A percentile compares a stretch with the other conserved stretches of the same genome.
phyloP scores from a whole-genome alignment of 2,797 vertebrate species.

The Spinibarbus caldwelli region DNA sequence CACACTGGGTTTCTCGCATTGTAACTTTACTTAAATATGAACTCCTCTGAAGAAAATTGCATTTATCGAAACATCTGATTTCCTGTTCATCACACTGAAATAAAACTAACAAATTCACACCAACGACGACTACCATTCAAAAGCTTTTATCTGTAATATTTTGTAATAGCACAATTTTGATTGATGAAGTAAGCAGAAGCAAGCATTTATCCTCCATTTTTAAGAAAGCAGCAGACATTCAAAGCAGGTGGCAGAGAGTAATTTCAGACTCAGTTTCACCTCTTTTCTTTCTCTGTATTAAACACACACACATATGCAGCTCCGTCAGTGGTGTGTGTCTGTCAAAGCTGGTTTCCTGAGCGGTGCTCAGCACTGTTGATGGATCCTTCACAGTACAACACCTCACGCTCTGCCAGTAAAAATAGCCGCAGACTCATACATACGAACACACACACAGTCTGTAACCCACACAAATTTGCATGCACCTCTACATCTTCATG shows the following conservation, averaged over 20 bases:
- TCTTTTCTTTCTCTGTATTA: conserved; percentile 28
- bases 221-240: conserved; percentile 28
- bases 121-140: not conserved
- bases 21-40: conserved; percentile 17
- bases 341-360: conserved; percentile 62
- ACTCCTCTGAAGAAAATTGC: conserved; percentile 3
- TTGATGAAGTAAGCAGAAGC: conserved; percentile 32
- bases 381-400: conserved; percentile 64
- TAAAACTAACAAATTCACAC: not conserved
- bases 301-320: conserved; percentile 49
- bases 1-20: conserved; percentile 28
- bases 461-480: conserved; percentile 50
- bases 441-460: conserved; percentile 41
- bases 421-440: conserved; percentile 40
- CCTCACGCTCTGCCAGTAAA: conserved; percentile 56
- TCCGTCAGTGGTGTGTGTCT: conserved; percentile 62
- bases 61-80: conserved; percentile 14
- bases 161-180: not conserved
- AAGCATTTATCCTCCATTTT: conserved; percentile 15
- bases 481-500: conserved; percentile 22
- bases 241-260: conserved; percentile 22
- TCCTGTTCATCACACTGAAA: conserved; percentile 23
- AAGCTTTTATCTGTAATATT: not conserved
- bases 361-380: conserved; percentile 60
- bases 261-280: conserved; percentile 27